These are phyloP conservation scores for Atlantisia rogersi DNA, from an alignment of 2,113 vertebrate genomes.

Conservation along the genomic window DNA sequence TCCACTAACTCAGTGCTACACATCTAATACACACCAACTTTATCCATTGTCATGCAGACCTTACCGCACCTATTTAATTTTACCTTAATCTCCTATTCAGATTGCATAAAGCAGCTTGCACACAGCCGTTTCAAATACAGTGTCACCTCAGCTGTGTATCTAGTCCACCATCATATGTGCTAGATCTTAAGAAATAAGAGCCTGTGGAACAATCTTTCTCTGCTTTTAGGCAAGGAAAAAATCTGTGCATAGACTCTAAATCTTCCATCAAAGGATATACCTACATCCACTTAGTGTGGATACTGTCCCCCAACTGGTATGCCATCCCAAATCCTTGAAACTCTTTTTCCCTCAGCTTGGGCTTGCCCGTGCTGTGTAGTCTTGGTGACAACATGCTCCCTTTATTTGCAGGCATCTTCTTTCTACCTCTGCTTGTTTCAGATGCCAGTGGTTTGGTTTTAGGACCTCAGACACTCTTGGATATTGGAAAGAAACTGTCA, in stretches of 20 bases:
- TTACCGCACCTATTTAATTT: neutral
- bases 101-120: neutral
- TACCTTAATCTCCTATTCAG: neutral
- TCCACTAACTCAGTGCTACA: neutral
- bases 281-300: neutral
- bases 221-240: neutral
- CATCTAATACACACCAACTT: neutral
- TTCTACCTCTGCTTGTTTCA: neutral
- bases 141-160: neutral
- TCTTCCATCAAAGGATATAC: neutral
- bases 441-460: neutral
- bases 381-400: neutral
- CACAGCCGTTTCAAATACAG: neutral
- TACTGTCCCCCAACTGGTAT: neutral
- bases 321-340: neutral
- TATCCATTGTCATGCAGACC: neutral
- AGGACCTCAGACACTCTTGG: neutral
- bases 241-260: neutral
- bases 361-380: neutral
- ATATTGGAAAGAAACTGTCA: neutral
- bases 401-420: neutral
- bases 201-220: neutral
- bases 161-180: neutral
- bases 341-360: neutral
- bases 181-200: neutral